Conservation (phyloP, 2,888 invertebrate genomes). For the Thysanoteuthis rhombus region DNA sequence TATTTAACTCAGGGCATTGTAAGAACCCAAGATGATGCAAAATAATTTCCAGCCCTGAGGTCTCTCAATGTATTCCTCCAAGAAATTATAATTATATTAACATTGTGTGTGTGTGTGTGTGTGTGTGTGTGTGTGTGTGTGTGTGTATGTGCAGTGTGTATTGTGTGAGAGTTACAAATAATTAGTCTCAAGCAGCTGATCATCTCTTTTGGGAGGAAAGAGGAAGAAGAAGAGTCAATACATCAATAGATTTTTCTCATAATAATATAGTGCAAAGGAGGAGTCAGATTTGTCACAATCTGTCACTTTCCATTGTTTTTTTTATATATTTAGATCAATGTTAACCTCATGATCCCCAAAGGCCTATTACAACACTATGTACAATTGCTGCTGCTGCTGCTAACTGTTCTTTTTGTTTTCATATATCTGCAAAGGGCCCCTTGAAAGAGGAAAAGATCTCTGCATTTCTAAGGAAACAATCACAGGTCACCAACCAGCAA, state of each 20-base stretch:
- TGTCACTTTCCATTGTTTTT: not conserved
- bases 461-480: not conserved
- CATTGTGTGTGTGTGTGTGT: too few relatives aligned
- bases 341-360: not conserved
- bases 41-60: not conserved
- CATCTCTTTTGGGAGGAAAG: not conserved
- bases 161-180: not conserved
- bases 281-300: not conserved
- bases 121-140: too few relatives aligned
- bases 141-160: too few relatives aligned
- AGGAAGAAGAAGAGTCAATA: not conserved
- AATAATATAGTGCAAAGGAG: not conserved
- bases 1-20: not conserved
- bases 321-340: not conserved
- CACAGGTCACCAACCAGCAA: too few relatives aligned
- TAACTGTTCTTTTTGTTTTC: not conserved
- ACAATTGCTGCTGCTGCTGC: too few relatives aligned
- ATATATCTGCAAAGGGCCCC: conserved; percentile 12
- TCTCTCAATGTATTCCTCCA: not conserved
- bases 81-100: not conserved
- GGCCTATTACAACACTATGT: not conserved
- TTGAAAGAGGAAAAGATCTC: not conserved
- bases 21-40: not conserved
- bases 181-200: not conserved
- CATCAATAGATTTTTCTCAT: too few relatives aligned